phyloP scores from a whole-genome alignment of 2,888 invertebrate species.

The Dysmachus trigonus region DNA sequence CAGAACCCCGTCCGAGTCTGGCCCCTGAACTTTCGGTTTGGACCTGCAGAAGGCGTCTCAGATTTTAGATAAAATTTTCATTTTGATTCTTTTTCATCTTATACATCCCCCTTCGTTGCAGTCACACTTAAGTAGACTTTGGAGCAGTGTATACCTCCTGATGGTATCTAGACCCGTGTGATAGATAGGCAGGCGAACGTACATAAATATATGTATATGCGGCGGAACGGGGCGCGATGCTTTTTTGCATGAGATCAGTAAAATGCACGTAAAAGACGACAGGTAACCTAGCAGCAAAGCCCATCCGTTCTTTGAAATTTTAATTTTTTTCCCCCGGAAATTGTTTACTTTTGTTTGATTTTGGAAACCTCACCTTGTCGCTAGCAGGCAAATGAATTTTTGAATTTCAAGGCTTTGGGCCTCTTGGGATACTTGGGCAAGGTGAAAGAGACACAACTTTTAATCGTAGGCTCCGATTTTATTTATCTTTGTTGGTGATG shows the following conservation, averaged over 20 bases:
- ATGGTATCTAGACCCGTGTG: not conserved
- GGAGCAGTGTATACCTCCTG: not conserved
- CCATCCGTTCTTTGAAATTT: not conserved
- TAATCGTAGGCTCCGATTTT: not conserved
- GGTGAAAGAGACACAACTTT: not conserved
- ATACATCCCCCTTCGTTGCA: not conserved
- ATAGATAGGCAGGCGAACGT: too few species aligned
- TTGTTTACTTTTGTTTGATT: slow-evolving; percentile 10
- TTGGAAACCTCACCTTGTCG: not conserved
- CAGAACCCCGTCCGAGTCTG: not conserved
- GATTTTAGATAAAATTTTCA: slow-evolving; percentile 34
- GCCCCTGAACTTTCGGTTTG: not conserved
- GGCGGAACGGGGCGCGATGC: not conserved
- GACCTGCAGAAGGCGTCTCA: not conserved
- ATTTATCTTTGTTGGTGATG: not conserved
- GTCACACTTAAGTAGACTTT: slow-evolving; percentile 2
- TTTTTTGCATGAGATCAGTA: not conserved
- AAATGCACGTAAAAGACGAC: not conserved
- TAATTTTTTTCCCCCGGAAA: not conserved
- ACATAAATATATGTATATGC: too few species aligned
- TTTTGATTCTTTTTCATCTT: slow-evolving; percentile 6
- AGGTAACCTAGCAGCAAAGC: not conserved
- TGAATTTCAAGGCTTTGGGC: not conserved
- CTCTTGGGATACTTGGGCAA: not conserved
- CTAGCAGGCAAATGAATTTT: not conserved